Conservation (phyloP, 1,140 invertebrate genomes). For the Anastrepha ludens region DNA sequence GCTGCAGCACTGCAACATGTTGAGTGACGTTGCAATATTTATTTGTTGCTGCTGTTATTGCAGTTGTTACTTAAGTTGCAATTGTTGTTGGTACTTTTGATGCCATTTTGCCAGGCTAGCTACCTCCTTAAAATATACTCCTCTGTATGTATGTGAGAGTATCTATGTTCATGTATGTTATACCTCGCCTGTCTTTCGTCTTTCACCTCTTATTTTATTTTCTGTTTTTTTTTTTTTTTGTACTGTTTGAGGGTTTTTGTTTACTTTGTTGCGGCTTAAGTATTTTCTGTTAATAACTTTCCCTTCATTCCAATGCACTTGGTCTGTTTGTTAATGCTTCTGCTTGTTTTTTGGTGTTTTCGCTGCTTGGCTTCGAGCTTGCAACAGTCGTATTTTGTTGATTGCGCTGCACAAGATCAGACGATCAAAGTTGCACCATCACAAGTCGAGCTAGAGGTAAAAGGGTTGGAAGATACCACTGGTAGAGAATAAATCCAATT, state of each 20-base stretch:
- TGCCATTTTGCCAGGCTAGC: not conserved
- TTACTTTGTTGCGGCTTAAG: slow-evolving; percentile 26
- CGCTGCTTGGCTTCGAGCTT: not conserved
- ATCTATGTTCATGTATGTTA: too few relatives aligned
- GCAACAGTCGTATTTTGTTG: not conserved
- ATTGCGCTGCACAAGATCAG: too few relatives aligned
- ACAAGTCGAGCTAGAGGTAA: not conserved
- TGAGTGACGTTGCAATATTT: slow-evolving; percentile 50
- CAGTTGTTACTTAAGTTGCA: not conserved
- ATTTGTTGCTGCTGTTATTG: slow-evolving; percentile 5
- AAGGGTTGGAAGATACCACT: not conserved
- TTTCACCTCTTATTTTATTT: too few relatives aligned
- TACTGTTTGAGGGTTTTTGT: slow-evolving; percentile 5
- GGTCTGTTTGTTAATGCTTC: not conserved
- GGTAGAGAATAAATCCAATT: slow-evolving; percentile 11
- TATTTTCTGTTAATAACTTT: slow-evolving; percentile 9
- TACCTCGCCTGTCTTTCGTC: too few relatives aligned
- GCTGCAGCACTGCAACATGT: slow-evolving; percentile 38
- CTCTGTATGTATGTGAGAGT: not conserved
- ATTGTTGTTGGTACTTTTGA: not conserved
- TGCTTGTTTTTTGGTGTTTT: not conserved
- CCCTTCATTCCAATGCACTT: not conserved
- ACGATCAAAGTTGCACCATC: not conserved
- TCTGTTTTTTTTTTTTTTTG: too few relatives aligned
- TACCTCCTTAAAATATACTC: not conserved